These are phyloP conservation scores for Zoroaster sp. DNA, from an alignment of 53 echinoderm and acorn worm genomes.

Conservation along the genomic window DNA sequence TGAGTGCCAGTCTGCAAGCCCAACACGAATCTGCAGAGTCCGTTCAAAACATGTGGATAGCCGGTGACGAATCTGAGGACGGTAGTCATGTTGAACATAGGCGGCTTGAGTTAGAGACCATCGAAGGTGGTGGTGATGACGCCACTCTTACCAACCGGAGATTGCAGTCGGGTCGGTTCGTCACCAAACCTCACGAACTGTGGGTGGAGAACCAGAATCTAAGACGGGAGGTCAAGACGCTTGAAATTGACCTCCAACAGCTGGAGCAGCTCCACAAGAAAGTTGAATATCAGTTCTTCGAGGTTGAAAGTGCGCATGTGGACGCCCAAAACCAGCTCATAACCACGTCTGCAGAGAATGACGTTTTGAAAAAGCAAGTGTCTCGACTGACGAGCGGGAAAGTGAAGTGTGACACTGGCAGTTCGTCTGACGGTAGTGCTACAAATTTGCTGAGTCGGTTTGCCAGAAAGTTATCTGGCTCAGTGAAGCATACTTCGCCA, in stretches of 20 bases:
- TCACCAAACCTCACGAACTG: slow-evolving; percentile 4
- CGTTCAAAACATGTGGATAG: slow-evolving; percentile 2
- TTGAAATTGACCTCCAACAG: slow-evolving; percentile 64
- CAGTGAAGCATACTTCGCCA: neutral
- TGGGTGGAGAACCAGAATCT: slow-evolving; percentile 66
- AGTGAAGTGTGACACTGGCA: neutral
- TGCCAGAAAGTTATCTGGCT: neutral
- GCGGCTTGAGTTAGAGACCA: neutral
- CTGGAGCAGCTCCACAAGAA: slow-evolving; percentile 59
- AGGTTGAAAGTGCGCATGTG: slow-evolving; percentile 42
- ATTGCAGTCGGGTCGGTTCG: neutral
- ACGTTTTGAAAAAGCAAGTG: slow-evolving; percentile 16
- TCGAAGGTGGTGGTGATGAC: neutral
- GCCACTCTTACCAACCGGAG: neutral
- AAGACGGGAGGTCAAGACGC: slow-evolving; percentile 56
- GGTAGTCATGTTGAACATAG: slow-evolving; percentile 14
- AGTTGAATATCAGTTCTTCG: slow-evolving; percentile 58
- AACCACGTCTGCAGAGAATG: slow-evolving; percentile 7
- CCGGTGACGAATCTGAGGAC: neutral
- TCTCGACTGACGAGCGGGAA: slow-evolving; percentile 1
- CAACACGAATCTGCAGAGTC: slow-evolving; percentile 30
- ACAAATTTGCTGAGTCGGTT: slow-evolving; percentile 4
- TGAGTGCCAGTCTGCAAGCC: slow-evolving; percentile 65
- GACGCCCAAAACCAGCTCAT: slow-evolving; percentile 36
- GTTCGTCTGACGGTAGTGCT: neutral